Evolutionary conservation across 2,888 invertebrate species (phyloP).

Genomic region (Microplitis manilae): DNA sequence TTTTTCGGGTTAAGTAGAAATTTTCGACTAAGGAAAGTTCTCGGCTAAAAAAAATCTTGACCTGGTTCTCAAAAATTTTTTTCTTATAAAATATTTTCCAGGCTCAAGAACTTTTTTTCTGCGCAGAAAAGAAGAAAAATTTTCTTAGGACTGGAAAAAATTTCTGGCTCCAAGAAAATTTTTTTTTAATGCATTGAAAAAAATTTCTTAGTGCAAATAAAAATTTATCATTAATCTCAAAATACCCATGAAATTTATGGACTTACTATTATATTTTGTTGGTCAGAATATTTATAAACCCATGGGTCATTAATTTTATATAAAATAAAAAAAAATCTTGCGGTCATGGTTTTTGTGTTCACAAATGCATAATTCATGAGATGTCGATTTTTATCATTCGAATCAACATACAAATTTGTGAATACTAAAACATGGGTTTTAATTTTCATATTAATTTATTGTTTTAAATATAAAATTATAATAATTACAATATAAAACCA

Average conservation of each 20-base stretch:
- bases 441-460: background rate
- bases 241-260: background rate
- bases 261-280: background rate
- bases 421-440: background rate
- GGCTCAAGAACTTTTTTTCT: too few relatives aligned
- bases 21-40: too few relatives aligned
- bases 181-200: too few relatives aligned
- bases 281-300: background rate
- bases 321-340: background rate
- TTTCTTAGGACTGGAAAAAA: too few relatives aligned
- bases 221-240: too few relatives aligned
- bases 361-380: background rate
- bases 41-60: too few relatives aligned
- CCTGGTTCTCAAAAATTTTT: too few relatives aligned
- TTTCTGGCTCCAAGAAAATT: too few relatives aligned
- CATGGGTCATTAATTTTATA: background rate
- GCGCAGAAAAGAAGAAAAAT: too few relatives aligned
- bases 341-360: background rate
- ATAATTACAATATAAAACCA: background rate
- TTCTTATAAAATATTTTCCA: too few relatives aligned
- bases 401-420: background rate
- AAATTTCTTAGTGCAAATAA: too few relatives aligned
- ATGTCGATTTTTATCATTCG: background rate
- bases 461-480: background rate
- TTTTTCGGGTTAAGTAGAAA: too few relatives aligned